These are phyloP conservation scores for Dermatemys mawii DNA, from an alignment of 2,113 vertebrate species.

Conservation along the genomic window DNA sequence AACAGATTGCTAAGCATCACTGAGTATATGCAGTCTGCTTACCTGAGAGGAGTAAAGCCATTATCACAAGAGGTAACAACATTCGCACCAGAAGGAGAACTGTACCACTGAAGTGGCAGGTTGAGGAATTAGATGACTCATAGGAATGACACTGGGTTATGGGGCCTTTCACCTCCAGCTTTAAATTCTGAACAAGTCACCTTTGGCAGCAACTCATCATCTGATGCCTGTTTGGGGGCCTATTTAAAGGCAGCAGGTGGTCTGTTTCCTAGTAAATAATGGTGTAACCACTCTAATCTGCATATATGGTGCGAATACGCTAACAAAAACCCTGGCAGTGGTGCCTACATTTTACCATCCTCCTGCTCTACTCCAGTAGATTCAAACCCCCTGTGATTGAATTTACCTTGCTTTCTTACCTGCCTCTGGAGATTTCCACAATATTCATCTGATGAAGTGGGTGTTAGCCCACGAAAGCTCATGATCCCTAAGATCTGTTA, in stretches of 20 bases:
- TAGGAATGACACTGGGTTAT: rapidly evolving
- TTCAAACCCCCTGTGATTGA: too few relatives aligned
- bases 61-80: neutral
- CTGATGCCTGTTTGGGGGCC: neutral
- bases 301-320: neutral
- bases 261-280: neutral
- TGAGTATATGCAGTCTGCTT: neutral
- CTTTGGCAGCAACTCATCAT: neutral
- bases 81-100: neutral
- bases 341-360: rapidly evolving
- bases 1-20: rapidly evolving
- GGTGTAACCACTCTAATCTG: neutral
- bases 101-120: neutral
- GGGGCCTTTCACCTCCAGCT: neutral
- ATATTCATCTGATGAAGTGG: too few relatives aligned
- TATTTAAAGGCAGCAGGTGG: neutral
- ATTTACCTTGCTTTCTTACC: too few relatives aligned
- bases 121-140: neutral
- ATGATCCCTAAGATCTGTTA: too few relatives aligned
- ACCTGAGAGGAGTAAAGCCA: neutral
- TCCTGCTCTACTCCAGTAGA: rapidly evolving
- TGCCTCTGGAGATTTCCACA: too few relatives aligned
- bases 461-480: too few relatives aligned
- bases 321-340: neutral
- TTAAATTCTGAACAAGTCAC: neutral